Conservation (phyloP, 2,113 vertebrate genomes). For the Montifringilla adamsi region DNA sequence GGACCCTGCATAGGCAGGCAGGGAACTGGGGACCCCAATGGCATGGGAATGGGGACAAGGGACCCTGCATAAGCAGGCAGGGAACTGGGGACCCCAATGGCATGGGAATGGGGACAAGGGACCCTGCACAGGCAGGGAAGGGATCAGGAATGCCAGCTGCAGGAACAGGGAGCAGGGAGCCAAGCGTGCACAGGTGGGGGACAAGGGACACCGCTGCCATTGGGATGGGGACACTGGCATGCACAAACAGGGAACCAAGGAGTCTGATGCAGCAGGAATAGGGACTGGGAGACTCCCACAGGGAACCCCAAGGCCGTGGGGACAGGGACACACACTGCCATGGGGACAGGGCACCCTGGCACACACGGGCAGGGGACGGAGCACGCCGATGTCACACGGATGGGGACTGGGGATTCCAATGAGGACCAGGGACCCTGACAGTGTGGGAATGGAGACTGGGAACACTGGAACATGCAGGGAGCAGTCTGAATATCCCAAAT, state of each 20-base stretch:
- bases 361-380: neutral
- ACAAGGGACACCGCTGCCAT: neutral
- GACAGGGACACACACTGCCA: neutral
- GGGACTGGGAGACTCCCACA: neutral
- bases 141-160: neutral
- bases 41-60: neutral
- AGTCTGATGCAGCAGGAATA: neutral
- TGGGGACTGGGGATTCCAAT: neutral
- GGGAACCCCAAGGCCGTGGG: neutral
- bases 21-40: neutral
- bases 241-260: neutral
- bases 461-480: neutral
- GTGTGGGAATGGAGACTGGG: rapidly evolving
- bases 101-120: too few species aligned
- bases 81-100: too few species aligned
- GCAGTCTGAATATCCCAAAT: rapidly evolving
- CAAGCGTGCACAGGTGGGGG: neutral
- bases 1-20: neutral
- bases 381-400: rapidly evolving
- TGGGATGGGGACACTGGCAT: neutral
- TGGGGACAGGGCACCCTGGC: neutral
- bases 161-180: neutral
- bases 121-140: too few species aligned
- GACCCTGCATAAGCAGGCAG: neutral
- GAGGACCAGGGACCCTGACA: rapidly evolving